A percentile compares a stretch with the other conserved stretches of the same genome.
Evolutionary conservation across 2,888 invertebrate species (phyloP).

Genomic region (Cenopis cana): DNA sequence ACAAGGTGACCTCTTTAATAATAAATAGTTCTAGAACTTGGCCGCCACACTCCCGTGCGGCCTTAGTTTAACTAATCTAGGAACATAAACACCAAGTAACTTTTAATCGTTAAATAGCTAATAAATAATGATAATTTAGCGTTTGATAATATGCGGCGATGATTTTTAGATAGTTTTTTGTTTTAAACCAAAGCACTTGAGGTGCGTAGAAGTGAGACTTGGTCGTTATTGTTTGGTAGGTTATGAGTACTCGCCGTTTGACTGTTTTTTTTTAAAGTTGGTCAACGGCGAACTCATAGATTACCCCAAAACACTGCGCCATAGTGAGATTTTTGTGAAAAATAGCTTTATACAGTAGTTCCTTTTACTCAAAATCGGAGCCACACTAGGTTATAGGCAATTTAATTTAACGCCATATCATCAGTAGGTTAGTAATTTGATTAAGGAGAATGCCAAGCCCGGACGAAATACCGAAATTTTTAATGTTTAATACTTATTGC

Average conservation of each 20-base stretch:
- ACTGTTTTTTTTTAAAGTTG: background rate
- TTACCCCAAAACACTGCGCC: conserved; percentile 8
- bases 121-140: conserved; percentile 39
- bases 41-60: conserved; percentile 47
- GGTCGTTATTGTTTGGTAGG: conserved; percentile 3
- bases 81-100: conserved; percentile 80
- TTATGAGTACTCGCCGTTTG: conserved; percentile 9
- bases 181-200: conserved; percentile 29
- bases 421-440: conserved; percentile 30
- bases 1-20: conserved; percentile 45
- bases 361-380: conserved; percentile 38
- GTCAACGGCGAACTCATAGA: conserved; percentile 3
- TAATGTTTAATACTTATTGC: no score
- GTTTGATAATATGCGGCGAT: conserved; percentile 40
- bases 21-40: conserved; percentile 38
- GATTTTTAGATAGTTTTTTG: conserved; percentile 30
- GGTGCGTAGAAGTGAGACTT: conserved; percentile 36
- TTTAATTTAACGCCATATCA: conserved; percentile 40
- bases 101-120: conserved; percentile 63
- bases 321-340: conserved; percentile 34
- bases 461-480: background rate
- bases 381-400: conserved; percentile 34
- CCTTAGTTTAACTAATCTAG: conserved; percentile 64
- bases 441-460: conserved; percentile 32
- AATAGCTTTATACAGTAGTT: conserved; percentile 44